Evolutionary conservation across 1,140 invertebrate species (phyloP), one percentile per base, ranked within the genome.

Genomic region (Hormaphis cornu): DNA sequence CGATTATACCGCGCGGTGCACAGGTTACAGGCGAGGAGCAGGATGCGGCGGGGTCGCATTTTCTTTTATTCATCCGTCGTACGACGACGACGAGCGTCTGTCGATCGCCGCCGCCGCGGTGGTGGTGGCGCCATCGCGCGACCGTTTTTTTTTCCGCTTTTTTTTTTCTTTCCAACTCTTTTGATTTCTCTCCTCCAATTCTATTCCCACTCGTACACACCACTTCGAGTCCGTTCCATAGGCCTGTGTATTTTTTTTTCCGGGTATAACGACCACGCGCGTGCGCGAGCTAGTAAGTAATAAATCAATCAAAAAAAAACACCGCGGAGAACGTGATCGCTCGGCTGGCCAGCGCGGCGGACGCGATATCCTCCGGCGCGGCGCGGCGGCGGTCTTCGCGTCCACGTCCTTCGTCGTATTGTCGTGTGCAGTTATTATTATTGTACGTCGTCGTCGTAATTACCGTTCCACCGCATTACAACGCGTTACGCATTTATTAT

Each of bases 231-330:
- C n/a, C n/a, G n/a, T n/a, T n/a, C n/a, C 52, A 16, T 26, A 7
- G 16, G 22, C 54, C 28, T 50, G 26, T 63, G 20, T 24, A 26
- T 24, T 18, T 30, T 24, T 30, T 66, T 35, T 66, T 66, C 61
- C 28, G 44, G 42, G 61, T 66, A n/a, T n/a, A 66, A 30, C 37
- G 37, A 46, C 56, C 22, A 44, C 33, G 33, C 33, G 24, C 37
- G 52, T 3, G 52, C 26, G n/a, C 24, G 37, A n/a, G 30, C 28
- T 14, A 18, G 61, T n/a, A n/a, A n/a, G n/a, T 50, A 66, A 66
- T 66, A 66, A 66, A 66, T 66, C 61, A 66, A 66, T 66, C 61
- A 66, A 50, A 66, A 66, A 18, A 37, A n/a, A 24, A 24, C 30
- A 37, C 42, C 22, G 35, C 37, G 42, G 18, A 7, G 10, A 35